Evolutionary conservation across 2,888 invertebrate genomes (phyloP).

Genomic region (Ormyrus labotus): DNA sequence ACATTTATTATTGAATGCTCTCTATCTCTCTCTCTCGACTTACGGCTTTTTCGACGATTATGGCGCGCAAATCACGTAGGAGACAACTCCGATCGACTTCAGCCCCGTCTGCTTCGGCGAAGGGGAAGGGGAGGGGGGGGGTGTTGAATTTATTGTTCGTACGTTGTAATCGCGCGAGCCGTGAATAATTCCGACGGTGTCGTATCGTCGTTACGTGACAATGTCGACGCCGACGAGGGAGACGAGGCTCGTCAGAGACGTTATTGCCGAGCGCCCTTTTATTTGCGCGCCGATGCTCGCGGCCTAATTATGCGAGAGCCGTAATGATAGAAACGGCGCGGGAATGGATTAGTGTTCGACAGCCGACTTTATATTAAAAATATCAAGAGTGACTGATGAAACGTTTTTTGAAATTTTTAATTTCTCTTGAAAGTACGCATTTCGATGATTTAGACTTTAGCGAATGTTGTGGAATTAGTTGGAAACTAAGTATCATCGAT

Average conservation of each 20-base stretch:
- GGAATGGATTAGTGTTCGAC: background rate
- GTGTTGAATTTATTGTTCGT: slow-evolving; percentile 65
- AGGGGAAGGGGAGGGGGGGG: no score
- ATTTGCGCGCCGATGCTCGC: background rate
- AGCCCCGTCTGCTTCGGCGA: background rate
- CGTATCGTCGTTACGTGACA: slow-evolving; percentile 57
- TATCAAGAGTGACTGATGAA: background rate
- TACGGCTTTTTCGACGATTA: slow-evolving; percentile 48
- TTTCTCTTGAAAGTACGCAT: background rate
- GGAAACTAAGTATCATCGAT: no score
- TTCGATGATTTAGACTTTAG: no score
- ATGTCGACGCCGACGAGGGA: slow-evolving; percentile 12
- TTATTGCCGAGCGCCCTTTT: background rate
- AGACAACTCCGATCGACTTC: slow-evolving; percentile 45
- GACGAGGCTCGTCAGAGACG: slow-evolving; percentile 17
- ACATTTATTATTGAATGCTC: slow-evolving; percentile 13
- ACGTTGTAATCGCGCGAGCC: slow-evolving; percentile 59
- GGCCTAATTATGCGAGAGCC: no score
- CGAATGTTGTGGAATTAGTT: no score
- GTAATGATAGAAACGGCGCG: background rate
- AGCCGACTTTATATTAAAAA: background rate
- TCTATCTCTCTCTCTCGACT: slow-evolving; percentile 37
- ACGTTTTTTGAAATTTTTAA: background rate
- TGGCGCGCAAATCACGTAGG: slow-evolving; percentile 65
- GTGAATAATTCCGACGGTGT: slow-evolving; percentile 63